Base-by-base conservation (phyloP, 2,113 vertebrate genomes). In the Pipa parva region DNA sequence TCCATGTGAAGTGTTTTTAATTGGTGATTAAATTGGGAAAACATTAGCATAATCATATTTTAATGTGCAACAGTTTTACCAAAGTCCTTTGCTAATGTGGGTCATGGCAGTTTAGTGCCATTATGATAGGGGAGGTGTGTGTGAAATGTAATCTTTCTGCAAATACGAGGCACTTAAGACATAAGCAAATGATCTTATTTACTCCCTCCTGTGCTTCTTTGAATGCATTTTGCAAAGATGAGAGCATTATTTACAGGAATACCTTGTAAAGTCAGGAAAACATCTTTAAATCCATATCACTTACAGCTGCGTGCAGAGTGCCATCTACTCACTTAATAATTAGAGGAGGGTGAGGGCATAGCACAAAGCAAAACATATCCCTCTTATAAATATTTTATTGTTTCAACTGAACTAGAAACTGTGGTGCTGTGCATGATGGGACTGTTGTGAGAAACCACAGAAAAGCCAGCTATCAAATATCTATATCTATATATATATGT, bases 101-200 rank as follows among this genome's bases (percentile, higher is more conserved):
- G 48, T 48, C 63, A 67, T 58, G 54, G 58, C 57, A 20, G 54
- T 58, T 67, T 31, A 45, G 48, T 49, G 27, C 33, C 22, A 49
- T 49, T 36, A 67, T 67, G 54, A 67, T 58, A 24, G 39, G 63
- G n/a, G n/a, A n/a, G n/a, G 54, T 45, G 54, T 33, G 63, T 57
- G 39, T 52, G 26, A 58, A 67, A 49, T 67, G 42, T 58, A 58
- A 58, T 49, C 52, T 50, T 55, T 64, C 63, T 67, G 63, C 58
- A 67, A 67, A 67, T 67, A 67, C 46, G 63, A 67, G 29, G 63
- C 63, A 67, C 63, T 67, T 67, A 67, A 67, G 54, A 67, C 63
- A 58, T 58, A 58, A 67, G 63, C 63, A 67, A 67, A 67, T 65
- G 63, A 65, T 67, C 63, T 67, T 67, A 58, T 49, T 45, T 58